Evolutionary conservation across 2,797 vertebrate species (phyloP), one percentile per base, ranked within the genome.

Genomic region (Falco peregrinus): DNA sequence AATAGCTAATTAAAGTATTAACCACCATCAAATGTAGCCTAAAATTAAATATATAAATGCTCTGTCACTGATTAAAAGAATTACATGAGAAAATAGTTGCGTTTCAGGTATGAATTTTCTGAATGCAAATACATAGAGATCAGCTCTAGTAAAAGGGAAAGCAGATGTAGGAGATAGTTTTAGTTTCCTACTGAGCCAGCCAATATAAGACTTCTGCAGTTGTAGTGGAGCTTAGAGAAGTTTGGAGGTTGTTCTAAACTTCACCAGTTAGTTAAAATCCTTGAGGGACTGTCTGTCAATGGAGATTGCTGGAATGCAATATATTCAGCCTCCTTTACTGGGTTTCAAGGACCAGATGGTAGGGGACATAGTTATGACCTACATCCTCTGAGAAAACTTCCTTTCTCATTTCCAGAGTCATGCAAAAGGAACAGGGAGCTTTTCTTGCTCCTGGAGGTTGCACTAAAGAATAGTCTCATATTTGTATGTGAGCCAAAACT

Each of bases 1-100:
- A 98, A 98, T 97, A 97, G 84, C 93, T 97, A 97, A 97, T 97
- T 98, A 97, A 97, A 96, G 80, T 93, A 98, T 97, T 97, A 98
- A 92, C 68, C 53, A 81, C 64, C 63, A 84, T 97, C 59, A 95
- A 96, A 97, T 51, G 61, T 78, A 89, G 70, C 50, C 54, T 84
- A 75, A 70, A 97, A 97, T 96, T 96, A 97, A 97, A 97, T 97
- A 97, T 95, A 96, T 96, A 95, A 97, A 94, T 95, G 71, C 43
- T 96, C 71, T 78, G 61, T 84, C 2, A 0, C 74, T 96, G 95
- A 97, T 97, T 97, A 96, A 97, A 91, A 96, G 93, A 88, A 97
- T 97, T 97, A 97, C 81, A 89, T 70, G 37, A 84, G 85, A 96
- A 96, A 74, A 74, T 51, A 91, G 65, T 77, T 2, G 26, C 48